Percentiles rank a stretch among this genome's conserved stretches.
These are phyloP conservation scores for Poecilia latipinna DNA, from an alignment of 2,113 vertebrate species.

Conservation along the genomic window DNA sequence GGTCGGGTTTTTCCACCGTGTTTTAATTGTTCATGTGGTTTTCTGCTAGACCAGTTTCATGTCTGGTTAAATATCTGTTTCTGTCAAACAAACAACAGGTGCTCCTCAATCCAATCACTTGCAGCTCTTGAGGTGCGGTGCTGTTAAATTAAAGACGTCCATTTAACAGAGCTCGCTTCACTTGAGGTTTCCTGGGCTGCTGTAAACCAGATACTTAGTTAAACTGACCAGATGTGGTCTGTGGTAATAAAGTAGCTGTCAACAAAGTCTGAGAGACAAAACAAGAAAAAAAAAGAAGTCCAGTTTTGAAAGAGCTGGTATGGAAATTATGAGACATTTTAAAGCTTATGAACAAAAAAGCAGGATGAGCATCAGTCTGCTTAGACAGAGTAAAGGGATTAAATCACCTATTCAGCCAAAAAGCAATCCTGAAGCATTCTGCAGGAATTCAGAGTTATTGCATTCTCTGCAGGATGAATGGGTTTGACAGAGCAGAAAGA, in stretches of 20 bases:
- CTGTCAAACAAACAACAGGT: slow-evolving; percentile 15
- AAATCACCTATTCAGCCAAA: slow-evolving; percentile 23
- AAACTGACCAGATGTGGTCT: slow-evolving; percentile 40
- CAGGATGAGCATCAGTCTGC: neutral
- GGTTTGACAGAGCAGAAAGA: neutral
- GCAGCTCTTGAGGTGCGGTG: slow-evolving; percentile 24
- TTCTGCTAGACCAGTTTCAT: neutral
- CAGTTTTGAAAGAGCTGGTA: neutral
- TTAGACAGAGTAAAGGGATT: neutral
- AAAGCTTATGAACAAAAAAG: neutral
- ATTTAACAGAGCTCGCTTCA: slow-evolving; percentile 32
- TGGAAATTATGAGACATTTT: slow-evolving; percentile 15
- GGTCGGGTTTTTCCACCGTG: neutral
- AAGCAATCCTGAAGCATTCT: slow-evolving; percentile 15
- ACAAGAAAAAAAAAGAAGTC: neutral
- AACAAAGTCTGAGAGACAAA: slow-evolving; percentile 4
- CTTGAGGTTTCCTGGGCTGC: slow-evolving; percentile 31
- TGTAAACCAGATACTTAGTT: slow-evolving; percentile 24
- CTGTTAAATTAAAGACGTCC: slow-evolving; percentile 40
- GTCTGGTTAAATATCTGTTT: slow-evolving; percentile 38
- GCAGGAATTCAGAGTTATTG: slow-evolving; percentile 17
- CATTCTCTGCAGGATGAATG: slow-evolving; percentile 2
- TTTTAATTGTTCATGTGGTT: neutral
- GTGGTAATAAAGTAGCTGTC: neutral
- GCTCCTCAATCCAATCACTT: slow-evolving; percentile 16